Evolutionary conservation across 2,113 vertebrate species (phyloP).

Genomic region (Chinchilla lanigera): DNA sequence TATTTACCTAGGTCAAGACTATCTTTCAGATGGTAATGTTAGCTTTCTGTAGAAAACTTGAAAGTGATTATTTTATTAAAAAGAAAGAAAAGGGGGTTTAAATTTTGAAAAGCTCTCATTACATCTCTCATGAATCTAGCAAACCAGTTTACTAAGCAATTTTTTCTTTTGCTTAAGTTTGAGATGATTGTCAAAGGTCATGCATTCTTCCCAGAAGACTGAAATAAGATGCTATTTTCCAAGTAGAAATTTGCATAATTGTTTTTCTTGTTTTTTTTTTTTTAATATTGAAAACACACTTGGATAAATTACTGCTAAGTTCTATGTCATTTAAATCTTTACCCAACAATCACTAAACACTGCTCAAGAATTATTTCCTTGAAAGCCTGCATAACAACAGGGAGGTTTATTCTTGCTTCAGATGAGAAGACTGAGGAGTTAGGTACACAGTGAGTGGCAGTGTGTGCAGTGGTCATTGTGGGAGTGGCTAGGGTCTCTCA

Average conservation of each 20-base stretch:
- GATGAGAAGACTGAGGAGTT: not conserved
- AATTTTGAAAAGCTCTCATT: not conserved
- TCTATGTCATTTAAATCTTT: not conserved
- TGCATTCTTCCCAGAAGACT: constrained; percentile 13
- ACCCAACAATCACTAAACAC: not conserved
- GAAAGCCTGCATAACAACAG: not conserved
- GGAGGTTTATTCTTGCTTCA: not conserved
- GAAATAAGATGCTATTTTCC: constrained; percentile 42
- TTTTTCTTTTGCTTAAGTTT: not conserved
- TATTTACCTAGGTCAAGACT: constrained; percentile 46
- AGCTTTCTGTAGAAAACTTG: constrained; percentile 34
- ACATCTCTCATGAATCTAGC: constrained; percentile 5
- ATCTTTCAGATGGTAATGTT: constrained; percentile 22
- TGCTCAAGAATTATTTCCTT: not conserved
- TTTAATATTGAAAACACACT: constrained; percentile 20
- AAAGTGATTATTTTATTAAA: constrained; percentile 53
- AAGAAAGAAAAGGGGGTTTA: not conserved
- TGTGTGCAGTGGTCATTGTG: not conserved
- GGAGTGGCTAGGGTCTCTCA: not conserved
- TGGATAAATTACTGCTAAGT: constrained; percentile 35
- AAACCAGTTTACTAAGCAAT: constrained; percentile 20
- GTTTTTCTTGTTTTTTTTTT: constrained; percentile 36
- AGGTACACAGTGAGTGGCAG: not conserved
- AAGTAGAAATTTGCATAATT: constrained; percentile 45
- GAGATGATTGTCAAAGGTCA: constrained; percentile 42